phyloP scores from a whole-genome alignment of 2,113 vertebrate species.

The Engystomops pustulosus region DNA sequence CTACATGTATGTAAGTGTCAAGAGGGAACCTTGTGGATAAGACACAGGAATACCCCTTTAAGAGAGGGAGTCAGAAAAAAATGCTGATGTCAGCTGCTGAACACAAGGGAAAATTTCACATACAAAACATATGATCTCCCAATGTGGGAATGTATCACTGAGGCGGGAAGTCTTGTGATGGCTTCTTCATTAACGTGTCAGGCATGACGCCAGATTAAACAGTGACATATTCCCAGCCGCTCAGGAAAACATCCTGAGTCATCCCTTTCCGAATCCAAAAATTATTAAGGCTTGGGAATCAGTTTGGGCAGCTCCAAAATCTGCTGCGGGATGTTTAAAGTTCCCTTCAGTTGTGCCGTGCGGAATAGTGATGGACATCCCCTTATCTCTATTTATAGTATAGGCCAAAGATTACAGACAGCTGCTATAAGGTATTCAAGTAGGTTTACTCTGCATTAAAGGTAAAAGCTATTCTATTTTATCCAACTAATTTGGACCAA shows the following conservation, averaged over 20 bases:
- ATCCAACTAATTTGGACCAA: too few species aligned
- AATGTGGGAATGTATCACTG: background rate
- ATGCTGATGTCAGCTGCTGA: background rate
- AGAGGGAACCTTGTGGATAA: background rate
- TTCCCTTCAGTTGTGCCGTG: background rate
- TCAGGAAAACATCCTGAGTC: background rate
- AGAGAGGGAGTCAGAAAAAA: background rate
- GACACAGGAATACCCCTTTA: background rate
- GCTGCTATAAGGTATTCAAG: too few species aligned
- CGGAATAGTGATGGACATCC: background rate
- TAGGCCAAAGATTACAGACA: too few species aligned
- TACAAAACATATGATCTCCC: background rate
- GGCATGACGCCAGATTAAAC: background rate
- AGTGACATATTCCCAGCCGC: background rate
- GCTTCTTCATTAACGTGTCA: background rate
- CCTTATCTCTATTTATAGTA: background rate
- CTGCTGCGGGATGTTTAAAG: background rate
- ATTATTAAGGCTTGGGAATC: background rate
- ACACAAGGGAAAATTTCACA: background rate
- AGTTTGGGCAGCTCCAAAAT: too few species aligned
- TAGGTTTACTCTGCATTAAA: too few species aligned
- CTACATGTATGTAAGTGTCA: too few species aligned
- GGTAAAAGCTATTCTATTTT: too few species aligned
- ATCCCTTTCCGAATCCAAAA: background rate
- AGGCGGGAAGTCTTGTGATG: constrained; percentile 14